Percentiles rank a stretch among this genome's conserved stretches.
These are phyloP conservation scores for Enoplosus armatus DNA, from an alignment of 2,797 vertebrate genomes.

Conservation along the genomic window DNA sequence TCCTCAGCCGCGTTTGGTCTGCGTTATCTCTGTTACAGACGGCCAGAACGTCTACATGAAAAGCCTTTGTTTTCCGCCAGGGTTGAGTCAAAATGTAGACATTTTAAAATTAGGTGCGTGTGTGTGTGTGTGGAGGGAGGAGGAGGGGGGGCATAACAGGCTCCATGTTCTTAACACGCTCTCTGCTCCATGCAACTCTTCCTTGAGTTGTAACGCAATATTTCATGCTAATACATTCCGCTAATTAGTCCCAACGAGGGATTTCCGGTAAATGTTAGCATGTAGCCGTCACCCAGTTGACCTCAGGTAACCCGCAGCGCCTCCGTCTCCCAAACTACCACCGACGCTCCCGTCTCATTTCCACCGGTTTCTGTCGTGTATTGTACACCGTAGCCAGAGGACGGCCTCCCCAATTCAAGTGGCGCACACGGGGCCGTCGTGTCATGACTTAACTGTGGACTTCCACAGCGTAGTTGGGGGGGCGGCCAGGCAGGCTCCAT, in stretches of 20 bases:
- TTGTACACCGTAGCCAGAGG: not conserved
- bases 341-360: too few relatives aligned
- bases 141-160: not conserved
- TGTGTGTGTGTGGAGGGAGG: too few relatives aligned
- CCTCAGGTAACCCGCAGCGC: conserved; percentile 50
- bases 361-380: too few relatives aligned
- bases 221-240: not conserved
- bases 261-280: not conserved
- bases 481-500: not conserved
- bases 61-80: not conserved
- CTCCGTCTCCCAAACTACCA: too few relatives aligned
- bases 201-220: not conserved
- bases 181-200: not conserved
- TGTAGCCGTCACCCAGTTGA: conserved; percentile 9
- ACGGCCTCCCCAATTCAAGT: not conserved
- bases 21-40: not conserved
- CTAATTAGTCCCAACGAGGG: conserved; percentile 6
- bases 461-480: not conserved
- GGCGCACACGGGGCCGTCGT: not conserved
- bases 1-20: not conserved
- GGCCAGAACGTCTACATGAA: rapidly evolving
- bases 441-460: not conserved
- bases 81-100: not conserved
- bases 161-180: not conserved
- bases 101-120: not conserved